These are phyloP conservation scores for Diplazon laetatorius DNA, from an alignment of 2,888 invertebrate species.

Conservation along the genomic window DNA sequence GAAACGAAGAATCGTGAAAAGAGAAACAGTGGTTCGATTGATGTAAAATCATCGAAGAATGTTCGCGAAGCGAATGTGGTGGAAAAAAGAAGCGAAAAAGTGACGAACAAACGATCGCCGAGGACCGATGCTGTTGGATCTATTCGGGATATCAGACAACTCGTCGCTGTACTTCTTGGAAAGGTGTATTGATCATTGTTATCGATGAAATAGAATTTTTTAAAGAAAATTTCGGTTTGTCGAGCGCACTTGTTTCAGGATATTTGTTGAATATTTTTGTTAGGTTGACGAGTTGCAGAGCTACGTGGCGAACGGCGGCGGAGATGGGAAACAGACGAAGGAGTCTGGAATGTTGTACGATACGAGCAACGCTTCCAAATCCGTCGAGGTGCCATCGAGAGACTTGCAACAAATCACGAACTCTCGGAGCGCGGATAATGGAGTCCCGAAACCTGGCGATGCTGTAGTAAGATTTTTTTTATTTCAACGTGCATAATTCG, in stretches of 20 bases:
- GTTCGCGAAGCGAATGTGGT: constrained; percentile 32
- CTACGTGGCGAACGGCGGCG: not conserved
- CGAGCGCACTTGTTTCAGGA: too few species aligned
- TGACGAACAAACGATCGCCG: constrained; percentile 16
- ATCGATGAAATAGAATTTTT: too few species aligned
- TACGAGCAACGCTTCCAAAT: not conserved
- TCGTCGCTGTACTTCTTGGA: constrained; percentile 69
- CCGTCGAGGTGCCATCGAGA: constrained; percentile 4
- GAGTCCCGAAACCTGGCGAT: constrained; percentile 9
- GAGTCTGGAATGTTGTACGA: not conserved
- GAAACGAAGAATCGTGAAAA: constrained; percentile 36
- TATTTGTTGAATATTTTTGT: constrained; percentile 25
- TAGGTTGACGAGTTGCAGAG: constrained; percentile 67
- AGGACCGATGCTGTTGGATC: constrained; percentile 59
- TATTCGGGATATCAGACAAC: constrained; percentile 71
- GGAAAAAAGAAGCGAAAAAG: constrained; percentile 27
- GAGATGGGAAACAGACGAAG: too few species aligned
- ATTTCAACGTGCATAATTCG: constrained; percentile 32
- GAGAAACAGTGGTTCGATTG: constrained; percentile 22
- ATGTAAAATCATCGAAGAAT: constrained; percentile 49
- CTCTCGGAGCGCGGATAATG: constrained; percentile 8
- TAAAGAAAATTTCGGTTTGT: too few species aligned
- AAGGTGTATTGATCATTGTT: constrained; percentile 67
- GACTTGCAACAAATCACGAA: not conserved
- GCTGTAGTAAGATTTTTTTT: constrained; percentile 51